A percentile compares a stretch with the other conserved stretches of the same genome.
phyloP scores from a whole-genome alignment of 2,888 invertebrate genomes.

The Hoplodrina blanda region DNA sequence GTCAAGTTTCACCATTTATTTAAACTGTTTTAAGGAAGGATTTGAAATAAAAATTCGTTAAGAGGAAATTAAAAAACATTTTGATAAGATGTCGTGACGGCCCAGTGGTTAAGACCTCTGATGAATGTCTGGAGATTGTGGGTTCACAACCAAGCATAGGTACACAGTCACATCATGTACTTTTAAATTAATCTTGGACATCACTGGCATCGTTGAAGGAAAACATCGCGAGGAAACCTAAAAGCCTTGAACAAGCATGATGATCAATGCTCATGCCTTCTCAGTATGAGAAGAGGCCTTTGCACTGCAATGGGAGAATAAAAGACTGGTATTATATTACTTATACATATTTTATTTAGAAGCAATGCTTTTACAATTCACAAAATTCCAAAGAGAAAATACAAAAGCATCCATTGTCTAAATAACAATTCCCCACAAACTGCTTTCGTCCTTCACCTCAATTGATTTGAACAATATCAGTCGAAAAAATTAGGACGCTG shows the following conservation, averaged over 20 bases:
- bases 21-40: background rate
- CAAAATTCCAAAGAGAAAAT: background rate
- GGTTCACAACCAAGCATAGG: too few species aligned
- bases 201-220: too few species aligned
- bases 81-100: background rate
- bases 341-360: background rate
- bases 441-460: constrained; percentile 11
- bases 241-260: too few species aligned
- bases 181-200: too few species aligned
- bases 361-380: background rate
- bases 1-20: background rate
- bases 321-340: too few species aligned
- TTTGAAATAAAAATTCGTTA: background rate
- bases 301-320: too few species aligned
- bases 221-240: too few species aligned
- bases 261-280: too few species aligned
- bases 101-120: too few species aligned
- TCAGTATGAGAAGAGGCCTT: too few species aligned
- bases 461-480: constrained; percentile 25
- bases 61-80: constrained; percentile 9
- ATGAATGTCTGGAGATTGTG: too few species aligned
- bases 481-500: constrained; percentile 36
- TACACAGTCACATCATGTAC: too few species aligned
- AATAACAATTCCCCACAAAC: constrained; percentile 12
- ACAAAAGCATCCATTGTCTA: constrained; percentile 1